Evolutionary conservation across 2,113 vertebrate species (phyloP), one percentile per base, ranked within the genome.

Genomic region (Mellivora capensis): DNA sequence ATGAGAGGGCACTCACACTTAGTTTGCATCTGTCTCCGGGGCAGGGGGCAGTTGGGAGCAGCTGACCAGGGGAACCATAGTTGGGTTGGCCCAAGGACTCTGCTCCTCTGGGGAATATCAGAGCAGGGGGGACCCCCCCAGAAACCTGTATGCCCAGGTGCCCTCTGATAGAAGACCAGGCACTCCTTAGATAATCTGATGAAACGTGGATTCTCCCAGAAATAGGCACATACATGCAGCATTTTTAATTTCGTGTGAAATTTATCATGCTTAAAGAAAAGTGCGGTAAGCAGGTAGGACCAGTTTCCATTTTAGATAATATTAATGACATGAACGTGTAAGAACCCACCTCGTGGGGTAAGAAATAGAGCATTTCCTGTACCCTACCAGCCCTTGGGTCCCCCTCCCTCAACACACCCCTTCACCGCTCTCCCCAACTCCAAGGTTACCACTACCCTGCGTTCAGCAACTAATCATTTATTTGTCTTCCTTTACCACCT

Each of bases 341-440:
- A 52, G 82, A 93, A 25, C 5, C 8, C 37, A 57, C 6, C 20
- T 4, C 29, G 23, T 21, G 39, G 34, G 6, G 3, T 72, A 79
- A 67, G 61, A 61, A 91, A 52, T 8, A 82, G 42, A 47, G 15
- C 13, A 39, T 83, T 34, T 77, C 37, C 29, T 34, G 15, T 67
- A 10, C 17, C 23, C 29, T 15, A 6, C 7, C 23, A 47, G 11
- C 4, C 37, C 23, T 0, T 15, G 0, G 6, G 23, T 12, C 23
- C 17, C 10, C 29, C 27, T 72, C 27, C 27, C 27, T 62, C 61
- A 17, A 4, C 4, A 1, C 1, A 1, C 27, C 17, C 13, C 14
- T 44, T n/a, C 29, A 9, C 91, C 1, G 4, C 6, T 31, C 9
- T 34, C 4, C 7, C 31, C 10, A 6, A 54, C 39, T 31, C 13